Conservation (phyloP, 2,888 invertebrate species). For the Aporophyla nigra region DNA sequence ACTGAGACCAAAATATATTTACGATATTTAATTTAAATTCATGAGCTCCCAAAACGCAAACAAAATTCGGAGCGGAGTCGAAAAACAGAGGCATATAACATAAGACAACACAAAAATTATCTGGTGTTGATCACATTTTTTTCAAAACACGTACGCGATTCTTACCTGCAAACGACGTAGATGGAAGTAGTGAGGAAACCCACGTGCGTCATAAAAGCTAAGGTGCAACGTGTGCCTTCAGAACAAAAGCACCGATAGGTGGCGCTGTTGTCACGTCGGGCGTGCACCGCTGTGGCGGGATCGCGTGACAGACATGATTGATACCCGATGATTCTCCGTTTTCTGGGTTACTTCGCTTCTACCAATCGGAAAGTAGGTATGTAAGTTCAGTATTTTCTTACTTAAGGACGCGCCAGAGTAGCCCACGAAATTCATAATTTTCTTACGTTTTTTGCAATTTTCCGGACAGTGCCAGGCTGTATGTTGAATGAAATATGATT, state of each 20-base stretch:
- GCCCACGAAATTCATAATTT: too few relatives aligned
- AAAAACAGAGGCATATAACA: background rate
- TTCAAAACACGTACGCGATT: conserved; percentile 31
- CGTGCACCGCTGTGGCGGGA: conserved; percentile 13
- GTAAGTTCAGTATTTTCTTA: background rate
- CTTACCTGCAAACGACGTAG: background rate
- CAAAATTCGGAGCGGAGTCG: background rate
- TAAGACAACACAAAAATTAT: background rate
- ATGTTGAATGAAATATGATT: too few relatives aligned
- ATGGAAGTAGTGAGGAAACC: conserved; percentile 15
- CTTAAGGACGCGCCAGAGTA: too few relatives aligned
- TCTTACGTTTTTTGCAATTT: too few relatives aligned
- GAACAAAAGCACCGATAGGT: conserved; percentile 33
- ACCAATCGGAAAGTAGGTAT: background rate
- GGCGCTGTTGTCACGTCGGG: conserved; percentile 35
- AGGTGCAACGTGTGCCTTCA: conserved; percentile 47
- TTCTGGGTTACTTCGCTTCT: conserved; percentile 24
- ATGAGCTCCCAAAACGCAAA: background rate
- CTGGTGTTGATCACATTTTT: background rate
- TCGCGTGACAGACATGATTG: conserved; percentile 46
- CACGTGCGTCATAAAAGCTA: conserved; percentile 51
- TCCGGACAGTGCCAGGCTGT: too few relatives aligned
- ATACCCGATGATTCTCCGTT: conserved; percentile 33
- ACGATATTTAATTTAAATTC: conserved; percentile 6
- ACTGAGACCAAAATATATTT: conserved; percentile 4